A percentile compares a stretch with the other conserved stretches of the same genome.
These are phyloP conservation scores for Ursus arctos DNA, from an alignment of 2,113 vertebrate genomes.

Conservation along the genomic window DNA sequence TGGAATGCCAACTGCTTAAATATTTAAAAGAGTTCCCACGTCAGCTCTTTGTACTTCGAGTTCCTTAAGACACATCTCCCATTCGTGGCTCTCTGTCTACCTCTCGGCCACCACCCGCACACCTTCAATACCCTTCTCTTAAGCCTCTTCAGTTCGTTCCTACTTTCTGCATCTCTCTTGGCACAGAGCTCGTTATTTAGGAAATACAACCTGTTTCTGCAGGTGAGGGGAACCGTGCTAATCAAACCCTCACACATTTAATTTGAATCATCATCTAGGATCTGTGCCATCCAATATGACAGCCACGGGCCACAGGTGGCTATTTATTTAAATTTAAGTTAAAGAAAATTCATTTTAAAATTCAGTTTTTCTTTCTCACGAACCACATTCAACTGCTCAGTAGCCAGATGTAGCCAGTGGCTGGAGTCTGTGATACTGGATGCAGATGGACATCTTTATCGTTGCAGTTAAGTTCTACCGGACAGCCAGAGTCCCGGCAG, in stretches of 20 bases:
- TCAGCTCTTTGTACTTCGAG: neutral
- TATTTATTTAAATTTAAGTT: neutral
- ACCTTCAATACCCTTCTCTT: neutral
- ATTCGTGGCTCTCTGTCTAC: neutral
- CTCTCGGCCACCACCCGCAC: neutral
- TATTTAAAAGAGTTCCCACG: slow-evolving; percentile 26
- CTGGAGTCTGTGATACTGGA: rapidly evolving
- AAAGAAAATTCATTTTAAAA: slow-evolving; percentile 17
- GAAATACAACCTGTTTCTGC: neutral
- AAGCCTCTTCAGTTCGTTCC: neutral
- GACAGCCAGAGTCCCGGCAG: neutral
- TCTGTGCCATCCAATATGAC: neutral
- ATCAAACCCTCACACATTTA: neutral
- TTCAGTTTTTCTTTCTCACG: neutral
- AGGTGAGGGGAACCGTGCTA: neutral
- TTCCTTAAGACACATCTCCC: neutral
- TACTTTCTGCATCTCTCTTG: neutral
- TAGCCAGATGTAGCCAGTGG: neutral
- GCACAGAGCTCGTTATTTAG: neutral
- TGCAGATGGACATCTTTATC: neutral
- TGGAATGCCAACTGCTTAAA: slow-evolving; percentile 31
- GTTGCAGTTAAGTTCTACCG: neutral
- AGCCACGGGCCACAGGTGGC: neutral
- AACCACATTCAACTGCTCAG: neutral
- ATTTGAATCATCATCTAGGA: neutral